phyloP scores from a whole-genome alignment of 1,140 invertebrate species.

The Drosophila subpulchrella region DNA sequence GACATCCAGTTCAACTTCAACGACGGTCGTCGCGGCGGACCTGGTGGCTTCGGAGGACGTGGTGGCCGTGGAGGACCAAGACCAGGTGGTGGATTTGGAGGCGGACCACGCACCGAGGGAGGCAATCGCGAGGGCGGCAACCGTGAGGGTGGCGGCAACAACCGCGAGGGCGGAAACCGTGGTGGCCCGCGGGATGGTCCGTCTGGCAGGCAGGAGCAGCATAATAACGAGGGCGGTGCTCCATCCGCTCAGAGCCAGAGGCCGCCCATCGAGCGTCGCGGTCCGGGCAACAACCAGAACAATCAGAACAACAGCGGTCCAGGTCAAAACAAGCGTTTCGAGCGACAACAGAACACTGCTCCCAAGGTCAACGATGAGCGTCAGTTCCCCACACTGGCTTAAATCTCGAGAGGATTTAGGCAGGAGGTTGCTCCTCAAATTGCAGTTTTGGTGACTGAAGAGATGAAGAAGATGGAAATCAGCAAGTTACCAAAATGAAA shows the following conservation, averaged over 20 bases:
- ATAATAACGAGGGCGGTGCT: conserved; percentile 62
- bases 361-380: conserved; percentile 98
- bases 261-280: conserved; percentile 70
- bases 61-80: conserved; percentile 88
- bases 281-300: conserved; percentile 70
- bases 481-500: conserved; percentile 56
- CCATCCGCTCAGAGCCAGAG: conserved; percentile 64
- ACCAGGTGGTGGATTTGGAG: conserved; percentile 85
- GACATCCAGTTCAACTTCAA: conserved; percentile 96
- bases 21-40: conserved; percentile 90
- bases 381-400: conserved; percentile 95
- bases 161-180: conserved; percentile 51
- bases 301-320: conserved; percentile 43
- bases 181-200: conserved; percentile 70
- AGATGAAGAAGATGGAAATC: background rate
- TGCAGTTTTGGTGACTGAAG: conserved; percentile 31
- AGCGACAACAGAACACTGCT: conserved; percentile 86
- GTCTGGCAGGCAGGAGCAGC: conserved; percentile 28
- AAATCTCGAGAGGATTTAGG: conserved; percentile 18
- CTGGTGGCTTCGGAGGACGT: conserved; percentile 87
- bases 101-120: conserved; percentile 82
- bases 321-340: conserved; percentile 63
- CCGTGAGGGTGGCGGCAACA: conserved; percentile 77
- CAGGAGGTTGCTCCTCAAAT: conserved; percentile 19
- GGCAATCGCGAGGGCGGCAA: conserved; percentile 84